Evolutionary conservation across 2,113 vertebrate species (phyloP).

Genomic region (Sinosuthora webbiana): DNA sequence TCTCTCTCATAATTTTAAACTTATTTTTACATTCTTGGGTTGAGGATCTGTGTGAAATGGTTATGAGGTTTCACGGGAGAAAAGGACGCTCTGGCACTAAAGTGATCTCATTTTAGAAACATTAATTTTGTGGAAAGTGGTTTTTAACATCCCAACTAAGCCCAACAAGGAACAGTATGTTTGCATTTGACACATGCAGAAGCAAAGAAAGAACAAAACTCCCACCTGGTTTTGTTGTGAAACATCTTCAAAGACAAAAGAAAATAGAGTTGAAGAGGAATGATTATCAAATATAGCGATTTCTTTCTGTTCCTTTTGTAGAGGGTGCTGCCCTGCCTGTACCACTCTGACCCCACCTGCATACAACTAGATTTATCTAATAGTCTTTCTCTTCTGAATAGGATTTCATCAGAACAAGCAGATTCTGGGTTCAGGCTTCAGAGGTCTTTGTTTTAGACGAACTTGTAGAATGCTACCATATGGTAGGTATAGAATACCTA

Average conservation of each 20-base stretch:
- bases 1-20: not conserved
- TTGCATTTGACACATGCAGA: not conserved
- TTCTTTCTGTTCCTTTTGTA: not conserved
- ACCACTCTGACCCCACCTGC: not conserved
- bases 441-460: not conserved
- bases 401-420: not conserved
- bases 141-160: not conserved
- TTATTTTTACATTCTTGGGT: not conserved
- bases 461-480: not conserved
- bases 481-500: too few species aligned
- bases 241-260: not conserved
- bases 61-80: not conserved
- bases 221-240: not conserved
- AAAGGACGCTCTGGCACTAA: not conserved
- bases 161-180: not conserved
- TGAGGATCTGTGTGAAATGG: not conserved
- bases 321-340: not conserved
- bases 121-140: not conserved
- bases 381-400: not conserved
- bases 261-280: not conserved
- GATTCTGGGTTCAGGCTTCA: not conserved
- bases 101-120: not conserved
- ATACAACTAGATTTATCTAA: not conserved
- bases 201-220: not conserved
- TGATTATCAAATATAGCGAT: not conserved